phyloP scores from a whole-genome alignment of 2,888 invertebrate genomes.

The Ophioninae sp. region DNA sequence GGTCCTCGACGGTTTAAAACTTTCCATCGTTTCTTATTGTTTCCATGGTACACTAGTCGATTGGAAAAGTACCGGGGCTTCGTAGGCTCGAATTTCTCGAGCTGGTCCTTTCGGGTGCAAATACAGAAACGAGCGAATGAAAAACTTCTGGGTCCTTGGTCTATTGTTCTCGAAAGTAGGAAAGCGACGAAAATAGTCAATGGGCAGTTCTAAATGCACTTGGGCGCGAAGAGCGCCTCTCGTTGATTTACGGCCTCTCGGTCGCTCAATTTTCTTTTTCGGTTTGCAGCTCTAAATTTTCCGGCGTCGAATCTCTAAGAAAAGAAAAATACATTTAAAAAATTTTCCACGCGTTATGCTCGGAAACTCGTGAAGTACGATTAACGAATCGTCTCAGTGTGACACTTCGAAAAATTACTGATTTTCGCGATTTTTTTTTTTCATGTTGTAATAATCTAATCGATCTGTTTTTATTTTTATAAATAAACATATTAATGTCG shows the following conservation, averaged over 20 bases:
- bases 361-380: background rate
- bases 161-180: constrained; percentile 37
- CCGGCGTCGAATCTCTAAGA: background rate
- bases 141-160: constrained; percentile 7
- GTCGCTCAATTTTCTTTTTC: background rate
- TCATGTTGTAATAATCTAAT: no score
- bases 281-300: background rate
- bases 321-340: constrained; percentile 1
- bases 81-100: constrained; percentile 42
- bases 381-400: no score
- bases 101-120: constrained; percentile 23
- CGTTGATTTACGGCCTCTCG: constrained; percentile 49
- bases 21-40: constrained; percentile 17
- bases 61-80: constrained; percentile 11
- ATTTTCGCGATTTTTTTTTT: no score
- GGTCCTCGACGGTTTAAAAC: constrained; percentile 11
- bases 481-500: no score
- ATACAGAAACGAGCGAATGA: constrained; percentile 1
- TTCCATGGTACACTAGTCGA: background rate
- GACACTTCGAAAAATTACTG: no score
- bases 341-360: background rate
- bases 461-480: no score
- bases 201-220: constrained; percentile 41
- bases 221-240: constrained; percentile 23
- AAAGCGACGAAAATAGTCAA: constrained; percentile 41